Evolutionary conservation across 2,888 invertebrate genomes (phyloP), one percentile per base, ranked within the genome.

Genomic region (Troides oblongomaculatus): DNA sequence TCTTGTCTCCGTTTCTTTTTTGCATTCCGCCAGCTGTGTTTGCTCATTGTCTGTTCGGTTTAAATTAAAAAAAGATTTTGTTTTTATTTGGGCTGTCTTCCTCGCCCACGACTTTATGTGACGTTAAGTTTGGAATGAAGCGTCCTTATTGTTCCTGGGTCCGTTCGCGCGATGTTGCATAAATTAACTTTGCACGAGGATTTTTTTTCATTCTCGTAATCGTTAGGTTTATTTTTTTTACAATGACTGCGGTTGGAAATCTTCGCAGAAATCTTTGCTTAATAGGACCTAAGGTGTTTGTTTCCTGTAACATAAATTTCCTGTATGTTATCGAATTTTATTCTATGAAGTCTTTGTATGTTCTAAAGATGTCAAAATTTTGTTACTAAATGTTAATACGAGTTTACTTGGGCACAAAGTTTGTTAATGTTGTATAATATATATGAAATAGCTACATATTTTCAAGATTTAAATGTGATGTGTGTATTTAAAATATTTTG

Each of bases 11-110:
- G 77, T 75, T 82, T 89, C 85, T 84, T 30, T 91, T 92, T 92
- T 91, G 89, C 90, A 91, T 92, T 90, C 91, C 85, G 75, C 86
- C 90, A 90, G 86, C 89, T 90, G 89, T 88, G 89, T 90, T 91
- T 88, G 90, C 85, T 92, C 92, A 90, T 91, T 91, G 92, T 91
- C 89, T 90, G 86, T 83, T 82, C 81, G 83, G 77, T 85, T 91
- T 87, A 87, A 90, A 88, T 88, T 86, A 84, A 89, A 89, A 89
- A 87, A 79, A 88, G 79, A 82, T 81, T 86, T 81, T 79, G 81
- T 85, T 88, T 89, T 88, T 86, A 84, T 87, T 84, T 78, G 78
- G 81, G 78, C 81, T 83, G 88, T 90, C 87, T 84, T 82, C 81
- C 79, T 89, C 85, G 86, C 88, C 89, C 89, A 89, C 89, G 83